Evolutionary conservation across 2,888 invertebrate genomes (phyloP).

Genomic region (Tuberolachnus salignus): DNA sequence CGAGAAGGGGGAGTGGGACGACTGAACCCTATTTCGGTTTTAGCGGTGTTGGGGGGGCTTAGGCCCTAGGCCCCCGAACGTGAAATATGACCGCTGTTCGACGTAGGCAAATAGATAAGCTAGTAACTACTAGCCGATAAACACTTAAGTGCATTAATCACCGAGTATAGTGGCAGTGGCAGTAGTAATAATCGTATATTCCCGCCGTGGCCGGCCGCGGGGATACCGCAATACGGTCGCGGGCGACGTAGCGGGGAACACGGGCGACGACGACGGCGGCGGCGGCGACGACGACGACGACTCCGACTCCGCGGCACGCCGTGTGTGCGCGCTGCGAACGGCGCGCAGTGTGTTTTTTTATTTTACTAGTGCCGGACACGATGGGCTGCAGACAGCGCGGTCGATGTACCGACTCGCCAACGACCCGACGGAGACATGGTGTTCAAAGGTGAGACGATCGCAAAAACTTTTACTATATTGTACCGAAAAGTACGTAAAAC

Average conservation of each 20-base stretch:
- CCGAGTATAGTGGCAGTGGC: background rate
- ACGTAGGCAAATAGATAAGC: no score
- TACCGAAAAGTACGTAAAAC: no score
- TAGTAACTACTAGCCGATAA: no score
- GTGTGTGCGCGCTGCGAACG: conserved; percentile 19
- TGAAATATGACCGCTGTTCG: no score
- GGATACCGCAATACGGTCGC: background rate
- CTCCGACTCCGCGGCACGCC: conserved; percentile 1
- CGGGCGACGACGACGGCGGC: background rate
- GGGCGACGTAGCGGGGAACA: conserved; percentile 4
- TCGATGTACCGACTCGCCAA: conserved; percentile 44
- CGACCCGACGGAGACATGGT: conserved; percentile 41
- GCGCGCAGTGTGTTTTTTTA: conserved; percentile 49
- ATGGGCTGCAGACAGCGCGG: conserved; percentile 57
- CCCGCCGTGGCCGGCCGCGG: background rate
- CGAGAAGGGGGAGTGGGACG: no score
- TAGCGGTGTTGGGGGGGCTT: no score
- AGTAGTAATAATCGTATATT: background rate
- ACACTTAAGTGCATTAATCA: no score
- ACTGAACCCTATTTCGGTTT: no score
- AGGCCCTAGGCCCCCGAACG: no score
- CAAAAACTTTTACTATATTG: conserved; percentile 22
- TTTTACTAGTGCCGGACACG: conserved; percentile 55
- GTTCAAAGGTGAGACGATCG: conserved; percentile 46
- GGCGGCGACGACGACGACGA: background rate